Conservation (phyloP, 2,797 vertebrate genomes). For the Saxicola maurus region DNA sequence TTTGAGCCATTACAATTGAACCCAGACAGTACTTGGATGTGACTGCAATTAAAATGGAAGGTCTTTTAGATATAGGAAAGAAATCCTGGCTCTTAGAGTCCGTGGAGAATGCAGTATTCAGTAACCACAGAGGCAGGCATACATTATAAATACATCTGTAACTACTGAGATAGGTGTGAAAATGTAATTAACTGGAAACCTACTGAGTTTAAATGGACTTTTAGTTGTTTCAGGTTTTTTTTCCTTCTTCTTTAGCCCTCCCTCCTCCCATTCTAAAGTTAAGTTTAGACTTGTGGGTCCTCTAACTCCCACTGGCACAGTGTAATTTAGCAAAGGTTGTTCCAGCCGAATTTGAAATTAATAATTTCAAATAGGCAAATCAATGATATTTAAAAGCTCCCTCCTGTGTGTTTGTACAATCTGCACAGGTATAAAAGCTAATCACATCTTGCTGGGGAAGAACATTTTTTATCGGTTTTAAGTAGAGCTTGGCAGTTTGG, state of each 20-base stretch:
- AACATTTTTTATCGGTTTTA: slow-evolving; percentile 55
- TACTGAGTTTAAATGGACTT: slow-evolving; percentile 72
- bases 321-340: slow-evolving; percentile 76
- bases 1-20: neutral
- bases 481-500: slow-evolving; percentile 37
- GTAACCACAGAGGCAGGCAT: slow-evolving; percentile 28
- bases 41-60: slow-evolving; percentile 16
- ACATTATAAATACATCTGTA: slow-evolving; percentile 64
- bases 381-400: slow-evolving; percentile 76
- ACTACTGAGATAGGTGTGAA: slow-evolving; percentile 67
- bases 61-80: slow-evolving; percentile 15
- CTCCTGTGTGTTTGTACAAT: slow-evolving; percentile 67
- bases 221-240: slow-evolving; percentile 51
- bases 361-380: slow-evolving; percentile 76
- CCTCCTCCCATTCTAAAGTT: slow-evolving; percentile 59
- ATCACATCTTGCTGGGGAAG: slow-evolving; percentile 61
- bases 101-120: slow-evolving; percentile 14
- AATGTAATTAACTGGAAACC: slow-evolving; percentile 76
- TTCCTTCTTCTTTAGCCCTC: neutral
- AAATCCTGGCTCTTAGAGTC: slow-evolving; percentile 4
- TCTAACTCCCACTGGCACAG: slow-evolving; percentile 71
- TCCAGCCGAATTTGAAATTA: slow-evolving; percentile 74
- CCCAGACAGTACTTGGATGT: neutral
- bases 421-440: slow-evolving; percentile 65
- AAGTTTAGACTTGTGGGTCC: slow-evolving; percentile 63